Base-by-base conservation (phyloP, 2,113 vertebrate genomes). In the Thunnus maccoyii region DNA sequence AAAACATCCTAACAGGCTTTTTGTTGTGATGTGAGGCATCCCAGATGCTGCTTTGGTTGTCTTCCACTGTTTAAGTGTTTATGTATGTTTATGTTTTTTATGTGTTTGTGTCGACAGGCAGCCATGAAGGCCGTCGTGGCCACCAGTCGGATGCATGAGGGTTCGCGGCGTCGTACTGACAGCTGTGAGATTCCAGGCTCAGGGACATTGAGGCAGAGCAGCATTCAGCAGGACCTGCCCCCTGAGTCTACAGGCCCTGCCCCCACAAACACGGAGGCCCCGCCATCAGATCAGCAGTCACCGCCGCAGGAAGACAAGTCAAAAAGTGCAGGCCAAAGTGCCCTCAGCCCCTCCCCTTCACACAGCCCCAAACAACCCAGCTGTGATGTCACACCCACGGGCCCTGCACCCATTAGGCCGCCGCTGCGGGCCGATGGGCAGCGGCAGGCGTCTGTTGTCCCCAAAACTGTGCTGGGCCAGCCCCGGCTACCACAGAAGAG, bases 61-160 rank as follows among this genome's bases (percentile, higher is more conserved):
- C 4, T 30, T 30, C 27, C 27, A 30, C 27, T 17, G 16, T 36
- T 36, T 8, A 32, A 5, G 5, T 73, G 1, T 41, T 4, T 72
- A 12, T 30, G 14, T 22, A 18, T 51, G 7, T 18, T 3, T 36
- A 47, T 63, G 22, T 8, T 44, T 63, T 57, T 13, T 67, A 16
- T 51, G 4, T 70, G 32, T 61, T 13, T 60, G 44, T 69, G 48
- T 72, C 17, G 9, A 6, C 88, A 98, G 97, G 96, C 96, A 22
- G 96, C 96, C 69, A 96, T 97, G 96, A 98, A 98, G 82, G 96
- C 96, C 0, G 94, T 96, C 1, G 96, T 97, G 6, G 95, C 96
- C 46, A 97, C 97, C 66, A 92, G 96, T 73, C 95, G 96, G n/a
- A 91, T 96, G 93, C 94, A 96, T 0, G 97, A 97, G 71, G 83